Conservation (phyloP, 2,888 invertebrate genomes). For the Drosophila meridionalis region DNA sequence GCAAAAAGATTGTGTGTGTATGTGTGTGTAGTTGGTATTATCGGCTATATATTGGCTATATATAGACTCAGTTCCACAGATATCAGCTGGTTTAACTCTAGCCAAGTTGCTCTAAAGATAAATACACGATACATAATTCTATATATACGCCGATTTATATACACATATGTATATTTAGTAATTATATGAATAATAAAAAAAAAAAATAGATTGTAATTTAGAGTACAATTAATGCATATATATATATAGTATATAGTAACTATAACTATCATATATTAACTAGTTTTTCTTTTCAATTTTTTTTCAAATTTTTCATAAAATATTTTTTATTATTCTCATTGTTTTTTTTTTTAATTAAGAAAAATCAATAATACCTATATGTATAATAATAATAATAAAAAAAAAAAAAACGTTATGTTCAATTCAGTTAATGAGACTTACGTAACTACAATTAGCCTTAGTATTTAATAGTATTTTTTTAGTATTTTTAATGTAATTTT, state of each 20-base stretch:
- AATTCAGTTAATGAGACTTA: constrained; percentile 27
- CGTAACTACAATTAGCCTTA: constrained; percentile 21
- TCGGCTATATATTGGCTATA: constrained; percentile 4
- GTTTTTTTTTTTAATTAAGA: constrained; percentile 4
- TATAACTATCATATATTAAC: constrained; percentile 17
- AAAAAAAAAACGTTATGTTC: constrained; percentile 12
- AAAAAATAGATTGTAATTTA: constrained; percentile 21
- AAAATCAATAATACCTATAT: constrained; percentile 10
- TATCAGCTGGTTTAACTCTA: constrained; percentile 39
- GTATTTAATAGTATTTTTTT: constrained; percentile 18
- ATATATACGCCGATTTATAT: constrained; percentile 2
- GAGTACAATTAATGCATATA: constrained; percentile 17
- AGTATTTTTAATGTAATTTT: constrained; percentile 7
- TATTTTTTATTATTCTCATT: not conserved
- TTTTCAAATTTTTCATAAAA: constrained; percentile 5
- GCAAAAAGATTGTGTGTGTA: constrained; percentile 27
- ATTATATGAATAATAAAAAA: constrained; percentile 17
- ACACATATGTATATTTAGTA: constrained; percentile 8
- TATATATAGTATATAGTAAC: constrained; percentile 15
- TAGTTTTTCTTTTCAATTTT: not conserved
- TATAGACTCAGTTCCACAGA: constrained; percentile 41
- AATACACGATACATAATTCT: not conserved
- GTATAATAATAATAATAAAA: constrained; percentile 1
- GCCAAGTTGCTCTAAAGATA: constrained; percentile 8
- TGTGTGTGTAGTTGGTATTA: constrained; percentile 16